Conservation (phyloP, 2,113 vertebrate species). For the Equus przewalskii region DNA sequence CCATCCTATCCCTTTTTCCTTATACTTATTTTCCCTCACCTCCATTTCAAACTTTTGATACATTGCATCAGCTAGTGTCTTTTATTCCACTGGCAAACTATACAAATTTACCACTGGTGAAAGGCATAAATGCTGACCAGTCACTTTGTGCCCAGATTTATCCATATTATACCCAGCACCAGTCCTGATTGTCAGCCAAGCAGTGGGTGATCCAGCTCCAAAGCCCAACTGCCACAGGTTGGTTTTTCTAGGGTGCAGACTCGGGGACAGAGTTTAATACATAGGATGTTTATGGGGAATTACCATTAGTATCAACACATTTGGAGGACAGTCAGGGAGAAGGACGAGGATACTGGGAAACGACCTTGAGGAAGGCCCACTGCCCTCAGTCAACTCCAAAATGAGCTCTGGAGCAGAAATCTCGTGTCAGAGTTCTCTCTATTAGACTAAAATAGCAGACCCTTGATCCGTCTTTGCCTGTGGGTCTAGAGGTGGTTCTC, state of each 20-base stretch:
- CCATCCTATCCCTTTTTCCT: neutral
- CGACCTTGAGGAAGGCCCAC: neutral
- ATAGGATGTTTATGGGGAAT: neutral
- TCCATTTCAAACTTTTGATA: neutral
- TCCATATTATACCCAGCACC: neutral
- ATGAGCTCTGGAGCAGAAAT: neutral
- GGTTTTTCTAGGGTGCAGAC: neutral
- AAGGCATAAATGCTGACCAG: neutral
- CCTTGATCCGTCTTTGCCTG: neutral
- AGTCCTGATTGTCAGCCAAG: neutral
- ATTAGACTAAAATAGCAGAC: neutral
- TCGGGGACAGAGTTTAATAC: neutral
- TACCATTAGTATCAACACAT: neutral
- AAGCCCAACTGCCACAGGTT: neutral
- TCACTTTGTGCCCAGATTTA: neutral
- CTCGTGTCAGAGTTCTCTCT: neutral
- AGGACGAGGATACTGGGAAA: neutral
- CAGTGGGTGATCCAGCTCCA: neutral
- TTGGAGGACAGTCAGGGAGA: neutral
- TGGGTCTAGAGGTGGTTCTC: neutral
- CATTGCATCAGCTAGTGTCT: neutral
- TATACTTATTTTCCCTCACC: neutral
- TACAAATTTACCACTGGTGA: neutral
- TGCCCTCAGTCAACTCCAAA: neutral
- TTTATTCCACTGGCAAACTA: neutral